Evolutionary conservation across 2,888 invertebrate species (phyloP).

Genomic region (Spialia ferax): DNA sequence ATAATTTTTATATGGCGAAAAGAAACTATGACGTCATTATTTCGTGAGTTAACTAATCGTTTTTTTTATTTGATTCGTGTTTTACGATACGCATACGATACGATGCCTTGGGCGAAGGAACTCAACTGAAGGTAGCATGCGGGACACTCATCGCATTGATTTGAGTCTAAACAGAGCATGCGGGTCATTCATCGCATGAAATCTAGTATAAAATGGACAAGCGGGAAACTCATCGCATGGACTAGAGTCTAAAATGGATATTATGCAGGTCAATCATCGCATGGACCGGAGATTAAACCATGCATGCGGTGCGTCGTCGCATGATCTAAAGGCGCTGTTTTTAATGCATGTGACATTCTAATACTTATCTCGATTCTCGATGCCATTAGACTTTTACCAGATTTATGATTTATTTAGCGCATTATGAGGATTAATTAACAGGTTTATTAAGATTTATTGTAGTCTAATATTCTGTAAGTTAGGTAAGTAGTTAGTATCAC

Average conservation of each 20-base stretch:
- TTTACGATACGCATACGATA: too few relatives aligned
- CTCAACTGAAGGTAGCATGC: too few relatives aligned
- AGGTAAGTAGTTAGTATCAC: not conserved
- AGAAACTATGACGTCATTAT: too few relatives aligned
- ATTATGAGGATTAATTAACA: not conserved
- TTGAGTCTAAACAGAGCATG: not conserved
- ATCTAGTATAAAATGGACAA: too few relatives aligned
- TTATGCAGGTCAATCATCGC: not conserved
- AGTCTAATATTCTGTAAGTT: too few relatives aligned
- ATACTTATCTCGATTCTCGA: not conserved
- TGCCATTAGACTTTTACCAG: not conserved
- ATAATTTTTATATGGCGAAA: too few relatives aligned
- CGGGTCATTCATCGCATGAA: not conserved
- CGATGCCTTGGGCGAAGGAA: too few relatives aligned
- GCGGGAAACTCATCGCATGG: too few relatives aligned
- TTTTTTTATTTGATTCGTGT: too few relatives aligned
- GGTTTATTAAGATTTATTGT: too few relatives aligned
- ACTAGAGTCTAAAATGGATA: too few relatives aligned
- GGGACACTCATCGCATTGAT: not conserved
- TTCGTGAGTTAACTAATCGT: too few relatives aligned
- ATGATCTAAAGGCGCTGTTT: not conserved
- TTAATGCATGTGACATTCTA: not conserved
- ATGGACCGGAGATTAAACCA: not conserved
- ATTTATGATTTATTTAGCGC: not conserved
- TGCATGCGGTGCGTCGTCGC: constrained; percentile 2